Evolutionary conservation across 2,113 vertebrate genomes (phyloP), one percentile per base, ranked within the genome.

Genomic region (Baryphthengus martii): DNA sequence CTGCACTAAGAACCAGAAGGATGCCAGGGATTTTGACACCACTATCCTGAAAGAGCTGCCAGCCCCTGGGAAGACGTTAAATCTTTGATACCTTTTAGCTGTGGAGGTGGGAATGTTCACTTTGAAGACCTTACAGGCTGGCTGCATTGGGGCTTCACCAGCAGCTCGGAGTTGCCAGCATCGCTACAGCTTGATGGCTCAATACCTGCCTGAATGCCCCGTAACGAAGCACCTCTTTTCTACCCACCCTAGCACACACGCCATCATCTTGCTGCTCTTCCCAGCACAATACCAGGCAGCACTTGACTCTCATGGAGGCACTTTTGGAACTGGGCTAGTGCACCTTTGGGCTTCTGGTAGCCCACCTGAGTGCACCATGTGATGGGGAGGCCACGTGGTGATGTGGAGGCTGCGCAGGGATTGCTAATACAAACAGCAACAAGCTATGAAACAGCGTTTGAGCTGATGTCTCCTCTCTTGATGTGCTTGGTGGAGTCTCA

Each of bases 391-490:
- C 52, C n/a, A 26, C 14, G 10, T n/a, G n/a, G 77, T 3, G 3
- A 12, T 0, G 0, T 18, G 35, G 37, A 68, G 42, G 49, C 50
- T 74, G 29, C 40, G 16, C 4, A 7, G 40, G 24, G 31, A 17
- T 44, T 19, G 29, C 47, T 65, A 17, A 44, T 5, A 24, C 0
- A 1, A 62, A 23, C 6, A 11, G 29, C 0, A 3, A 13, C 28
- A 5, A 8, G 39, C 56, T 68, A 0, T 52, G 9, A 56, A 85
- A 10, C 6, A 80, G 59, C n/a, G 84, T 90, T 52, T 31, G 40
- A 40, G 67, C 28, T 79, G 44, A 28, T 42, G 7, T 55, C 67
- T 90, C 16, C 33, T 71, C 67, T 62, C 33, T 88, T 66, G 49
- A 45, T 7, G 4, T 63, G 40, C 68, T 81, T 16, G 17, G 0